Evolutionary conservation across 2,797 vertebrate genomes (phyloP).

Genomic region (Urosaurus nigricauda): DNA sequence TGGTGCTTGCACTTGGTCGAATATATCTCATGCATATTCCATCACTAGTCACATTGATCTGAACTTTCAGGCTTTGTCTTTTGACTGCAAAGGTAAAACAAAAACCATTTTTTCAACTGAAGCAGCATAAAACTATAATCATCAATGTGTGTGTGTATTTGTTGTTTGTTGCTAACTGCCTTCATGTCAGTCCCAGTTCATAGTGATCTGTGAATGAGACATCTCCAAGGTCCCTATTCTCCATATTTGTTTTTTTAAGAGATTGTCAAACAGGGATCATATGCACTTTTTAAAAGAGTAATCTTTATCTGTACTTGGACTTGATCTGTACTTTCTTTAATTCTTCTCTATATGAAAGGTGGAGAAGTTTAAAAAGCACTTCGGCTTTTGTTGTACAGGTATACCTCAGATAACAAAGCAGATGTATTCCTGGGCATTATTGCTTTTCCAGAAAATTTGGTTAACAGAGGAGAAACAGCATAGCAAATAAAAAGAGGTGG

Average conservation of each 20-base stretch:
- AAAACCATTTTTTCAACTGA: constrained; percentile 20
- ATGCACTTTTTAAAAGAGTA: background rate
- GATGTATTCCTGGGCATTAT: too few species aligned
- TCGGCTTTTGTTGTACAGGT: background rate
- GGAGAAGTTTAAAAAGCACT: background rate
- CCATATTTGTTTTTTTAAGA: background rate
- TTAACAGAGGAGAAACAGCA: too few species aligned
- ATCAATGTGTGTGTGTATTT: background rate
- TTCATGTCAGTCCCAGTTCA: too few species aligned
- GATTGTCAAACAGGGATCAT: background rate
- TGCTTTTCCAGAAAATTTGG: too few species aligned
- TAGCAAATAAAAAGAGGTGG: too few species aligned
- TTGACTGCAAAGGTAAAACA: constrained; percentile 80
- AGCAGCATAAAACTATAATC: background rate
- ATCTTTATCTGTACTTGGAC: background rate
- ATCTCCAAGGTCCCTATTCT: too few species aligned
- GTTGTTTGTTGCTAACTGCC: too few species aligned
- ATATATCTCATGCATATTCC: constrained; percentile 92
- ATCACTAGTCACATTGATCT: constrained; percentile 92
- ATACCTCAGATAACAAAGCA: background rate
- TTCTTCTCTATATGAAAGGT: background rate
- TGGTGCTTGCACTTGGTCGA: constrained; percentile 84
- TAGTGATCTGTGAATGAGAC: too few species aligned
- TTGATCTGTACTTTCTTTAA: background rate
- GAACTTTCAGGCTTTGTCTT: constrained; percentile 91